A percentile compares a stretch with the other conserved stretches of the same genome.
phyloP scores from a whole-genome alignment of 2,888 invertebrate species.

The Conchocele bisecta region DNA sequence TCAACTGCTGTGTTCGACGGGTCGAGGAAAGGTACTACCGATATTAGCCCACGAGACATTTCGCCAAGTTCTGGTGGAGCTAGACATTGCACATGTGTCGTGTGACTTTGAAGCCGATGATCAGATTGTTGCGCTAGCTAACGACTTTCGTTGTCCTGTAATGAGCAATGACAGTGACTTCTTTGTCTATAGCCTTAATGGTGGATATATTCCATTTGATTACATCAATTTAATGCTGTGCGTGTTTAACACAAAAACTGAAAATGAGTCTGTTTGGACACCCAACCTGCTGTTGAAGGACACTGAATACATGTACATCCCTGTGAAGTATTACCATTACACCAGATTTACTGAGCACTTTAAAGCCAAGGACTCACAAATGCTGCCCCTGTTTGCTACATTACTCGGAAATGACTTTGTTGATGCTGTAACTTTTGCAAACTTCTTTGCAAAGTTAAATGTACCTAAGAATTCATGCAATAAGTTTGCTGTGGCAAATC shows the following conservation, averaged over 20 bases:
- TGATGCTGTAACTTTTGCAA: slow-evolving; percentile 85
- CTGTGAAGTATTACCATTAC: slow-evolving; percentile 87
- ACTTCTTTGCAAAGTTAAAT: slow-evolving; percentile 87
- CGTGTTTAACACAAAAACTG: slow-evolving; percentile 33
- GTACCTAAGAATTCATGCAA: slow-evolving; percentile 83
- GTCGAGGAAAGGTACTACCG: slow-evolving; percentile 87
- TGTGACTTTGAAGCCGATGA: slow-evolving; percentile 95
- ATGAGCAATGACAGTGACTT: slow-evolving; percentile 97
- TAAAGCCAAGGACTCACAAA: slow-evolving; percentile 87
- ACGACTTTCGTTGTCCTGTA: slow-evolving; percentile 91
- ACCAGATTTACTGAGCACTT: slow-evolving; percentile 88
- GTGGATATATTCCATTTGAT: slow-evolving; percentile 89
- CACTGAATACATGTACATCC: slow-evolving; percentile 62
- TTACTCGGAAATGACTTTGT: slow-evolving; percentile 96
- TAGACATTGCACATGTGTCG: slow-evolving; percentile 87
- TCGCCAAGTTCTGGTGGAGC: slow-evolving; percentile 87
- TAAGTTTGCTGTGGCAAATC: slow-evolving; percentile 75
- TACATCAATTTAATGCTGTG: slow-evolving; percentile 73
- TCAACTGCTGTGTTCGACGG: slow-evolving; percentile 53
- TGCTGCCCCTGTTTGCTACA: slow-evolving; percentile 91
- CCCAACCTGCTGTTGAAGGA: slow-evolving; percentile 2
- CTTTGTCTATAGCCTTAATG: slow-evolving; percentile 91
- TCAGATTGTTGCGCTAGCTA: slow-evolving; percentile 92
- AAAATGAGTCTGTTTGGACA: slow-evolving; percentile 26
- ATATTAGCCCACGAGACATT: slow-evolving; percentile 90